A percentile compares a stretch with the other conserved stretches of the same genome.
Conservation (phyloP, 2,113 vertebrate species). For the Tyrannus savana region DNA sequence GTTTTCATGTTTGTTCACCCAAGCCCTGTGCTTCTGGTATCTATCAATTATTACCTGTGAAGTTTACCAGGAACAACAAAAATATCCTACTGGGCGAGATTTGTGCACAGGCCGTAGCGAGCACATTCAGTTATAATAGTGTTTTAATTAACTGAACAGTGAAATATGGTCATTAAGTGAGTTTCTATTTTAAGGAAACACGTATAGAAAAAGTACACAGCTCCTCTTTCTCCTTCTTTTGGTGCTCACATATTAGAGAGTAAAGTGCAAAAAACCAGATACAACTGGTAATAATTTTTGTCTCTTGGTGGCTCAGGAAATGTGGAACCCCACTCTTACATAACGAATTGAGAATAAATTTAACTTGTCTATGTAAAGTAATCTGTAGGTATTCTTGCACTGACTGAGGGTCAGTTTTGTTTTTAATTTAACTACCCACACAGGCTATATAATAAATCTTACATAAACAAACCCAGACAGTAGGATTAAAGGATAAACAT, state of each 20-base stretch:
- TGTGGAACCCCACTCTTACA: neutral
- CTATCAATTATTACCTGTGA: neutral
- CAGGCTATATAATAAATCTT: conserved; percentile 37
- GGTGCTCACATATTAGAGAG: neutral
- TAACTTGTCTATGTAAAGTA: neutral
- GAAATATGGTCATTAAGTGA: neutral
- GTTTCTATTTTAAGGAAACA: neutral
- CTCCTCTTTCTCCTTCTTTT: neutral
- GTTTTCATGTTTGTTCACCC: fast-evolving
- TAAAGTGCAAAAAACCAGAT: neutral
- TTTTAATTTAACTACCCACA: conserved; percentile 12
- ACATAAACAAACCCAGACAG: conserved; percentile 38
- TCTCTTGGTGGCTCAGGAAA: neutral
- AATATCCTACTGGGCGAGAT: neutral
- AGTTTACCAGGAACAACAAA: neutral
- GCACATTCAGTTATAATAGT: neutral
- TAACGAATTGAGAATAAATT: neutral
- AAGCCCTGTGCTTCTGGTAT: neutral
- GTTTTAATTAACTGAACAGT: neutral
- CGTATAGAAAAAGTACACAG: neutral
- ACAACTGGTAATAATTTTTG: neutral
- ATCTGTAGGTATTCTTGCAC: neutral
- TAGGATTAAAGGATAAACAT: conserved; percentile 65
- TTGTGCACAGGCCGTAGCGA: neutral
- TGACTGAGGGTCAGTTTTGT: neutral